A percentile compares a stretch with the other conserved stretches of the same genome.
Evolutionary conservation across 53 echinoderm and acorn worm species (phyloP).

Genomic region (Crossaster papposus): DNA sequence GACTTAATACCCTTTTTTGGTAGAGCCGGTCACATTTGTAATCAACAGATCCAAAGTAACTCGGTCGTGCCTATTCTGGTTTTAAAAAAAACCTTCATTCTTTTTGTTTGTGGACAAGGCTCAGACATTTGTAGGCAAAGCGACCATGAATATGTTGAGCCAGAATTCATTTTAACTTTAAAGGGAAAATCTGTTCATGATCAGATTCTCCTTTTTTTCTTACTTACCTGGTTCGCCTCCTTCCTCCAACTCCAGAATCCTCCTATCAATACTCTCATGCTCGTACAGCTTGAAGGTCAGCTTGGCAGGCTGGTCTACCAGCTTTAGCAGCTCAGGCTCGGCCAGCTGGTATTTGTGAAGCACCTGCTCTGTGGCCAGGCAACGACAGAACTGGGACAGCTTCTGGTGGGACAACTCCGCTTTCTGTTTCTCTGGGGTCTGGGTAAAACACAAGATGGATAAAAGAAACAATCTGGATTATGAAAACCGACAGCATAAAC

Average conservation of each 20-base stretch:
- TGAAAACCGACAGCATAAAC: too few species aligned
- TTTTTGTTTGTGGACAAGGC: too few species aligned
- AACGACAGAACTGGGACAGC: constrained; percentile 66
- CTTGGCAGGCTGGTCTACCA: constrained; percentile 72
- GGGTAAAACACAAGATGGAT: not conserved
- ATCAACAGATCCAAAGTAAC: too few species aligned
- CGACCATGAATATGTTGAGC: too few species aligned
- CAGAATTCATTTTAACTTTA: not conserved
- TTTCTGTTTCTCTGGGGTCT: constrained; percentile 70
- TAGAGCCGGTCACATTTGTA: too few species aligned
- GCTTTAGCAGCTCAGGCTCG: constrained; percentile 53
- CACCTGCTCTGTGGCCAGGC: constrained; percentile 79
- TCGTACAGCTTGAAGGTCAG: constrained; percentile 81
- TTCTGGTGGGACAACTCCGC: constrained; percentile 67
- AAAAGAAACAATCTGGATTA: not conserved
- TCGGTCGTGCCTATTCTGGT: too few species aligned
- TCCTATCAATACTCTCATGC: constrained; percentile 72
- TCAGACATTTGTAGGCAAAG: too few species aligned
- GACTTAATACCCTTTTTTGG: too few species aligned
- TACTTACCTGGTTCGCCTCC: constrained; percentile 34
- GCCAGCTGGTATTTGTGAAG: constrained; percentile 70
- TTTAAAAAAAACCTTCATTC: too few species aligned
- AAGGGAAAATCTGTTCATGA: too few species aligned
- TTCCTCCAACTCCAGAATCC: constrained; percentile 51
- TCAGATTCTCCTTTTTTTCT: too few species aligned